Evolutionary conservation across 2,797 vertebrate genomes (phyloP).

Genomic region (Microctenopoma stevenorrisi): DNA sequence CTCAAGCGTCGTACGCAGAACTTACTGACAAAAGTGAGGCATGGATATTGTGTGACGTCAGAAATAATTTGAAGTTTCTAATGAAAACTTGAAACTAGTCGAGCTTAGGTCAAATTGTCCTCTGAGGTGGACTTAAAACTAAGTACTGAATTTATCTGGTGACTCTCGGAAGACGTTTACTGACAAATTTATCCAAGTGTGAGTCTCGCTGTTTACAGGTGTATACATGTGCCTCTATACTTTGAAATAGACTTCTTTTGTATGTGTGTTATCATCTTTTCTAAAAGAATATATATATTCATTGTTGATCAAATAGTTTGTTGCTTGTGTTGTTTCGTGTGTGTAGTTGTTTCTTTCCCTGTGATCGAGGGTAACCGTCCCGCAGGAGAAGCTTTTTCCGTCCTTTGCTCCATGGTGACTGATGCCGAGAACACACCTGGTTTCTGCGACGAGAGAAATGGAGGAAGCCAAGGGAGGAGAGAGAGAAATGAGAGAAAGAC

Average conservation of each 20-base stretch:
- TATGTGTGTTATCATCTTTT: slow-evolving; percentile 32
- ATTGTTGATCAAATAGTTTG: slow-evolving; percentile 19
- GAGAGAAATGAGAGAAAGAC: slow-evolving; percentile 3
- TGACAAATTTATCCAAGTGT: slow-evolving; percentile 17
- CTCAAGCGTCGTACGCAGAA: slow-evolving; percentile 11
- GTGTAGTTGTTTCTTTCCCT: slow-evolving; percentile 28
- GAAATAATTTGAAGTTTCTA: background rate
- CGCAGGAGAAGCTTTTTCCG: slow-evolving; percentile 24
- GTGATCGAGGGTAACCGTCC: slow-evolving; percentile 14
- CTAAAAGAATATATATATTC: slow-evolving; percentile 19
- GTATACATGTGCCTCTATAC: slow-evolving; percentile 34
- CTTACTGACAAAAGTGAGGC: background rate
- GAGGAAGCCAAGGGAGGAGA: background rate
- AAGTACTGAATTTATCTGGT: slow-evolving; percentile 2
- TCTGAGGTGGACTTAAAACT: slow-evolving; percentile 14
- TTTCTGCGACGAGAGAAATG: background rate
- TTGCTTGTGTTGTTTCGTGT: slow-evolving; percentile 15
- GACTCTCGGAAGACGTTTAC: background rate
- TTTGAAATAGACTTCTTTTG: slow-evolving; percentile 24
- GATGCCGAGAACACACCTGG: slow-evolving; percentile 55
- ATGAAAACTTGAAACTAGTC: slow-evolving; percentile 23
- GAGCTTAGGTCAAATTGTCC: background rate
- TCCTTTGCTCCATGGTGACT: slow-evolving; percentile 37
- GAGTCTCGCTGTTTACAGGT: slow-evolving; percentile 44
- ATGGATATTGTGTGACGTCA: background rate